Percentiles rank a stretch among this genome's conserved stretches.
phyloP scores from a whole-genome alignment of 2,797 vertebrate species.

The Micrastur ruficollis region DNA sequence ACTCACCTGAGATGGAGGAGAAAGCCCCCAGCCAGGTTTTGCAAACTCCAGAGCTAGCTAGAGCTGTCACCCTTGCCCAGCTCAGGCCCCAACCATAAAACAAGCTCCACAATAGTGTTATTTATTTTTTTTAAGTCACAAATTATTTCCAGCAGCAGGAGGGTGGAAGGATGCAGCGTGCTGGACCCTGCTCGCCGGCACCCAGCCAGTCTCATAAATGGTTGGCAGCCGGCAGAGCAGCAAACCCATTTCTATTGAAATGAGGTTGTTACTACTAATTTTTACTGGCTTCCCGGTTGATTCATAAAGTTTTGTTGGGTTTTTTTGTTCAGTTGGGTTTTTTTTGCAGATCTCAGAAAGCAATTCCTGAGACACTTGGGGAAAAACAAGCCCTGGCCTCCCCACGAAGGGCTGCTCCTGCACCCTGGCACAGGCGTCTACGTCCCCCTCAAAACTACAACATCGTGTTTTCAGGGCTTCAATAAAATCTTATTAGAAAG shows the following conservation, averaged over 20 bases:
- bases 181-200: constrained; percentile 63
- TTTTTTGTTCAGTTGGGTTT: neutral
- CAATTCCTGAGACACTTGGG: neutral
- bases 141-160: constrained; percentile 78
- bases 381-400: neutral
- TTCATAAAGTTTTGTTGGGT: constrained; percentile 52
- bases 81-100: constrained; percentile 58
- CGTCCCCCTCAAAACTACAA: rapidly evolving
- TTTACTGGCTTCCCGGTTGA: constrained; percentile 60
- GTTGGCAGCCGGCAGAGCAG: constrained; percentile 72
- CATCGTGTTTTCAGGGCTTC: neutral
- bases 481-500: neutral
- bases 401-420: neutral
- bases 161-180: constrained; percentile 70
- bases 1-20: neutral
- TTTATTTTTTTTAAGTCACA: constrained; percentile 74
- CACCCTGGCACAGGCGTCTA: neutral
- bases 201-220: constrained; percentile 74
- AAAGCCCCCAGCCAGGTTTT: neutral
- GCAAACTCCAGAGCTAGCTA: neutral
- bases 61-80: constrained; percentile 21
- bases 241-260: constrained; percentile 68
- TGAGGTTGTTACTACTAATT: constrained; percentile 67
- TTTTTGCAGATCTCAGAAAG: constrained; percentile 31
- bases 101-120: constrained; percentile 46